Conservation (phyloP, 2,797 vertebrate species). For the Anguilla obscura region DNA sequence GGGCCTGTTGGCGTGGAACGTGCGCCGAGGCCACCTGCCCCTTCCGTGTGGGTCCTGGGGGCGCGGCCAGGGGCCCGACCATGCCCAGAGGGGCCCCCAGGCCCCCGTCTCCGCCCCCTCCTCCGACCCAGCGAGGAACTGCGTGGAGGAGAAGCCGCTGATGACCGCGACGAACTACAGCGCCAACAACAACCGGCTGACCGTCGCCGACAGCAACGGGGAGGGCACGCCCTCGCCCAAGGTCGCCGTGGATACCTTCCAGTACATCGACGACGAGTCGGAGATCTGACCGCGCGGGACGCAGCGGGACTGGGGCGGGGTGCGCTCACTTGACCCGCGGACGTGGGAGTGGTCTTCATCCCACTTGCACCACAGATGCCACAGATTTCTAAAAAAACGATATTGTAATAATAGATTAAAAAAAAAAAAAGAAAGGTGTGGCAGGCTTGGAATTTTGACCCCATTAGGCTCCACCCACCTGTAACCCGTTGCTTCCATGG, state of each 20-base stretch:
- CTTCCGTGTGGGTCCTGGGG: slow-evolving; percentile 46
- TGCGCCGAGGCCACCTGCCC: slow-evolving; percentile 63
- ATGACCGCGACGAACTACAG: slow-evolving; percentile 35
- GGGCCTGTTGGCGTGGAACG: slow-evolving; percentile 68
- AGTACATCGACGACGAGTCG: slow-evolving; percentile 58
- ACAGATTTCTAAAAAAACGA: too few species aligned
- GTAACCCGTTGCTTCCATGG: background rate
- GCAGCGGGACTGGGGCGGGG: background rate
- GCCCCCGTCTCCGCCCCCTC: background rate
- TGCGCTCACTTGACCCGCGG: background rate
- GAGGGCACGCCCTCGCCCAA: slow-evolving; percentile 13
- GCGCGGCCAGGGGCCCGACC: background rate
- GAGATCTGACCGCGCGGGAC: slow-evolving; percentile 46
- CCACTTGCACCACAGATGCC: too few species aligned
- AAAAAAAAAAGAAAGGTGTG: background rate
- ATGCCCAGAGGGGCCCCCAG: background rate
- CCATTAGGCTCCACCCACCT: background rate
- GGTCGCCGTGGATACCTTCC: slow-evolving; percentile 36
- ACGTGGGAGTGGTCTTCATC: background rate
- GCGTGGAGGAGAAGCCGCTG: slow-evolving; percentile 49
- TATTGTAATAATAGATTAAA: background rate
- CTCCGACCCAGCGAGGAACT: background rate
- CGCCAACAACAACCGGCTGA: slow-evolving; percentile 55
- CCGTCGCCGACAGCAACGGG: background rate
- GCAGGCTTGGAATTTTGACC: background rate